Evolutionary conservation across 2,888 invertebrate species (phyloP).

Genomic region (Lasioglossum lativentre): DNA sequence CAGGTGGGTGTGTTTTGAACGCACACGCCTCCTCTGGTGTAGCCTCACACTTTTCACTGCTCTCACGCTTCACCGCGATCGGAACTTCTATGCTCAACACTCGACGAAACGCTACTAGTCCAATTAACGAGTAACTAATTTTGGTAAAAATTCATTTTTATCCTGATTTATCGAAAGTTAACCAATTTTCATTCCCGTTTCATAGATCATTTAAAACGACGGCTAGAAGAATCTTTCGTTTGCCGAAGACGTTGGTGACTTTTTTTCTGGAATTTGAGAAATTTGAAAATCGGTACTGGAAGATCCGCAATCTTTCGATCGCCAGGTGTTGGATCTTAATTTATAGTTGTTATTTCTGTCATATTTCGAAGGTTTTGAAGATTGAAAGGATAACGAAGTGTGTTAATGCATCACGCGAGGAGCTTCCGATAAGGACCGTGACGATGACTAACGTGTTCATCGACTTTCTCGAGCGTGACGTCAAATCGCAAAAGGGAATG

Average conservation of each 20-base stretch:
- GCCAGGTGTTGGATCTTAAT: neutral
- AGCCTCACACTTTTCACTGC: conserved; percentile 14
- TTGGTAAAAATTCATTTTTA: neutral
- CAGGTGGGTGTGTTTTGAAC: conserved; percentile 67
- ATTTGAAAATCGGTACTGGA: too few relatives aligned
- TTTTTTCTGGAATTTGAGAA: too few relatives aligned
- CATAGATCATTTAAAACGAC: too few relatives aligned
- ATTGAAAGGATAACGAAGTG: neutral
- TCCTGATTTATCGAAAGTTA: neutral
- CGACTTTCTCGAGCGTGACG: conserved; percentile 81
- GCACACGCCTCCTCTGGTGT: neutral
- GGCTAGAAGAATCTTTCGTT: neutral
- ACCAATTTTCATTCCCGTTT: too few relatives aligned
- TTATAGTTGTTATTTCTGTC: neutral
- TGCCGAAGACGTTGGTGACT: too few relatives aligned
- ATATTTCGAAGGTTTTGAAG: neutral
- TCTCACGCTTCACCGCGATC: neutral
- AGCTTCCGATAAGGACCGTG: conserved; percentile 74
- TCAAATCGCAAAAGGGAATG: conserved; percentile 67
- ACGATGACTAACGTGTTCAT: conserved; percentile 82
- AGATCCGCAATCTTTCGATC: neutral
- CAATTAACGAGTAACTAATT: neutral
- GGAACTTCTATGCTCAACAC: neutral
- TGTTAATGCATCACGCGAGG: conserved; percentile 14
- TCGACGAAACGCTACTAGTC: neutral